phyloP scores from a whole-genome alignment of 2,888 invertebrate species.

The Lottia gigantea region DNA sequence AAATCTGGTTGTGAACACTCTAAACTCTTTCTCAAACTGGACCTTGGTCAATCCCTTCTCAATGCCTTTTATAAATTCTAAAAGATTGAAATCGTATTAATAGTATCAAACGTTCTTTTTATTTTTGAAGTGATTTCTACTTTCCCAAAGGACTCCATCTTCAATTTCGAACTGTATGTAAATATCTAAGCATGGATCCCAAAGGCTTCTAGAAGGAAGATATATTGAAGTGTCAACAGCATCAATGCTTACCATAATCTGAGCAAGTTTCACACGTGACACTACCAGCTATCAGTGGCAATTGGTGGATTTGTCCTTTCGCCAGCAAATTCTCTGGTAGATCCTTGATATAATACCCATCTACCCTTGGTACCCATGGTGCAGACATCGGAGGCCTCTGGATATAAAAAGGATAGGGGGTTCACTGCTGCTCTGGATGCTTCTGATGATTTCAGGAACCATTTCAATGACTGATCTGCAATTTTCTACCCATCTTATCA shows the following conservation, averaged over 20 bases:
- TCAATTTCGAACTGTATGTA: too few relatives aligned
- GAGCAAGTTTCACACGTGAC: constrained; percentile 8
- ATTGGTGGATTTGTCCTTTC: constrained; percentile 42
- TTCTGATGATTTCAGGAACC: too few relatives aligned
- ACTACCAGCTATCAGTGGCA: constrained; percentile 12
- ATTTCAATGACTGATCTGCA: too few relatives aligned
- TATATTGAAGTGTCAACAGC: too few relatives aligned
- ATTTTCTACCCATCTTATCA: too few relatives aligned
- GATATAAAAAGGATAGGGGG: too few relatives aligned
- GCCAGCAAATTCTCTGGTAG: constrained; percentile 57
- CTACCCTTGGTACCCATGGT: constrained; percentile 60
- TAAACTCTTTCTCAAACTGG: neutral
- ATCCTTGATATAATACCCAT: constrained; percentile 60
- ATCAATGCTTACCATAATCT: constrained; percentile 9
- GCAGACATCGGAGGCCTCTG: constrained; percentile 21
- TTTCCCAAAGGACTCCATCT: too few relatives aligned
- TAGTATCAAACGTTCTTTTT: too few relatives aligned
- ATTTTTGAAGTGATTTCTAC: too few relatives aligned
- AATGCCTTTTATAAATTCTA: neutral
- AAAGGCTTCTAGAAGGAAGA: too few relatives aligned
- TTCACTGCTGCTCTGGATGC: too few relatives aligned
- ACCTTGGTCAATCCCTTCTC: constrained; percentile 1
- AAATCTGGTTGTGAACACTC: neutral
- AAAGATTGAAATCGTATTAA: neutral
- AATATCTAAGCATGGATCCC: too few relatives aligned